phyloP scores from a whole-genome alignment of 2,888 invertebrate species.

The Mythimna albipuncta region DNA sequence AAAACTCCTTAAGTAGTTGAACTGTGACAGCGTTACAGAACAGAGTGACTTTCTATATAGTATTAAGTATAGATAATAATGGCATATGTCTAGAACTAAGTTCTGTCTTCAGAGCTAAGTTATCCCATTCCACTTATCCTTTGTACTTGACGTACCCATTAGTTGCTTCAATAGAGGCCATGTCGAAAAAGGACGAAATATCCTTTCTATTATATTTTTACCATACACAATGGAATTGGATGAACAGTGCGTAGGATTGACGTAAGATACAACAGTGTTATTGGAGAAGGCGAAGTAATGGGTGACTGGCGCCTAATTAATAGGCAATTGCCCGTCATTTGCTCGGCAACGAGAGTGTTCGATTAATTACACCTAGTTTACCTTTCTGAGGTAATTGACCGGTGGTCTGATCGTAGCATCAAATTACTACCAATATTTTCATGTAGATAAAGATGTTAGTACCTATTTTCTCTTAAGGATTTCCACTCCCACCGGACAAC shows the following conservation, averaged over 20 bases:
- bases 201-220: conserved; percentile 1
- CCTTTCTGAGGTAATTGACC: conserved; percentile 40
- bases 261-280: conserved; percentile 29
- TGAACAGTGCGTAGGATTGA: conserved; percentile 23
- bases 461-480: neutral
- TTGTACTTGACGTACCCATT: conserved; percentile 23
- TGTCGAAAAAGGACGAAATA: conserved; percentile 8
- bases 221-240: neutral
- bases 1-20: too few species aligned
- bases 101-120: conserved; percentile 19
- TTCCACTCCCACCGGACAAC: neutral
- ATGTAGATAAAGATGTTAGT: neutral
- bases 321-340: conserved; percentile 14
- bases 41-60: too few species aligned
- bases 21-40: too few species aligned
- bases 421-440: neutral
- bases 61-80: conserved; percentile 3
- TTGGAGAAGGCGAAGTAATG: conserved; percentile 42
- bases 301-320: conserved; percentile 39
- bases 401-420: conserved; percentile 3
- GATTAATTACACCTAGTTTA: conserved; percentile 43
- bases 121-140: conserved; percentile 1
- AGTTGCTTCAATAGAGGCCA: conserved; percentile 27
- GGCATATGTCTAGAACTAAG: neutral
- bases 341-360: conserved; percentile 19